Percentiles rank a stretch among this genome's conserved stretches.
These are phyloP conservation scores for Microcebus jonahi DNA, from an alignment of 2,113 vertebrate genomes.

Conservation along the genomic window DNA sequence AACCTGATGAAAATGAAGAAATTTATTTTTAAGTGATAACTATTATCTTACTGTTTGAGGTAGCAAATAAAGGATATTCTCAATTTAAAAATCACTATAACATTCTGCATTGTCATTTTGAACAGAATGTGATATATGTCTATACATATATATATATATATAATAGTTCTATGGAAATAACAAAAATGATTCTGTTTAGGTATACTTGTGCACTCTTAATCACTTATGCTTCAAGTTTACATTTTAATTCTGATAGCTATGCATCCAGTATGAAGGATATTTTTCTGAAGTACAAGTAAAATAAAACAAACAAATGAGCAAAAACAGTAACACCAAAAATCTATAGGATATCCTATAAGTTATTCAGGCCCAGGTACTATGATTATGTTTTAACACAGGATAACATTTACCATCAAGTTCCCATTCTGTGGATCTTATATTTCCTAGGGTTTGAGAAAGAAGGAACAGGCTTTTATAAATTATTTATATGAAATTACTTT, in stretches of 20 bases:
- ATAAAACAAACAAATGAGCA: neutral
- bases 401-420: neutral
- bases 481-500: neutral
- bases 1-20: neutral
- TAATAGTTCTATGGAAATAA: neutral
- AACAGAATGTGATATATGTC: neutral
- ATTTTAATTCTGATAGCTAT: neutral
- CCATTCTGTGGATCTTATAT: too few relatives aligned
- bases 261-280: too few relatives aligned
- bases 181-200: neutral
- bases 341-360: neutral
- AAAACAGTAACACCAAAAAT: neutral
- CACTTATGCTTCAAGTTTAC: neutral
- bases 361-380: neutral
- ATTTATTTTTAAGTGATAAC: neutral
- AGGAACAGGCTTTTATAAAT: neutral
- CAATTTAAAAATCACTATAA: neutral
- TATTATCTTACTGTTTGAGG: neutral
- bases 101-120: neutral
- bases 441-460: neutral
- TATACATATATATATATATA: neutral
- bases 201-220: neutral
- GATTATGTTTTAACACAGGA: neutral
- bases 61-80: neutral
- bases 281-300: neutral